These are phyloP conservation scores for Drosophila infuscata DNA, from an alignment of 2,888 invertebrate genomes.

Conservation along the genomic window DNA sequence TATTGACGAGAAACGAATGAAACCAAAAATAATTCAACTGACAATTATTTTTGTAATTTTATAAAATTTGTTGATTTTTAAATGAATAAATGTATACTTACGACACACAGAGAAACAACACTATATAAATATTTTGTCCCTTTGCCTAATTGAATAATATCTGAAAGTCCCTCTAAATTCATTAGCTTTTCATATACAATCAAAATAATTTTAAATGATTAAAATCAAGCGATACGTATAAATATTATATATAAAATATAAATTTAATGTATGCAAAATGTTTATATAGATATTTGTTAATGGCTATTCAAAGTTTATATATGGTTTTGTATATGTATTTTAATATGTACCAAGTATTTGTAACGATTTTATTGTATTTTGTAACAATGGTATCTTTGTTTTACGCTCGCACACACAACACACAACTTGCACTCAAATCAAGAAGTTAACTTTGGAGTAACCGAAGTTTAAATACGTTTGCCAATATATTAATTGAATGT, in stretches of 20 bases:
- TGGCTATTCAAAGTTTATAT: slow-evolving; percentile 33
- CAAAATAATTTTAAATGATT: slow-evolving; percentile 43
- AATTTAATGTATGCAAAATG: slow-evolving; percentile 52
- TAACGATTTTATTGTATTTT: slow-evolving; percentile 49
- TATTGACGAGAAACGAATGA: slow-evolving; percentile 51
- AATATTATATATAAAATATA: slow-evolving; percentile 36
- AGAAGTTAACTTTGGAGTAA: slow-evolving; percentile 17
- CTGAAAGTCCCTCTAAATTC: slow-evolving; percentile 49
- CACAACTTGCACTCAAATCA: slow-evolving; percentile 12
- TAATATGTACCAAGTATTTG: slow-evolving; percentile 45
- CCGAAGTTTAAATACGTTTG: slow-evolving; percentile 32
- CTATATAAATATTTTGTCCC: slow-evolving; percentile 54
- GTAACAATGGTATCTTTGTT: slow-evolving; percentile 33
- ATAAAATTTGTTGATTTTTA: slow-evolving; percentile 74
- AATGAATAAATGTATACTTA: slow-evolving; percentile 22
- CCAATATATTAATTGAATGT: slow-evolving; percentile 9
- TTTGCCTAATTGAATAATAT: slow-evolving; percentile 55
- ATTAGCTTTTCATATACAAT: slow-evolving; percentile 69
- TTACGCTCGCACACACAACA: slow-evolving; percentile 30
- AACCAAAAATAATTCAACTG: slow-evolving; percentile 59
- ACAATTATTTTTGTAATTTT: slow-evolving; percentile 82
- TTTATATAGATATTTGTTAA: slow-evolving; percentile 51
- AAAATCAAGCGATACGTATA: slow-evolving; percentile 15
- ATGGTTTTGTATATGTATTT: slow-evolving; percentile 54
- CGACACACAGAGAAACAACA: slow-evolving; percentile 22